A percentile compares a stretch with the other conserved stretches of the same genome.
Evolutionary conservation across 2,113 vertebrate genomes (phyloP).

Genomic region (Sporophila hypoxantha): DNA sequence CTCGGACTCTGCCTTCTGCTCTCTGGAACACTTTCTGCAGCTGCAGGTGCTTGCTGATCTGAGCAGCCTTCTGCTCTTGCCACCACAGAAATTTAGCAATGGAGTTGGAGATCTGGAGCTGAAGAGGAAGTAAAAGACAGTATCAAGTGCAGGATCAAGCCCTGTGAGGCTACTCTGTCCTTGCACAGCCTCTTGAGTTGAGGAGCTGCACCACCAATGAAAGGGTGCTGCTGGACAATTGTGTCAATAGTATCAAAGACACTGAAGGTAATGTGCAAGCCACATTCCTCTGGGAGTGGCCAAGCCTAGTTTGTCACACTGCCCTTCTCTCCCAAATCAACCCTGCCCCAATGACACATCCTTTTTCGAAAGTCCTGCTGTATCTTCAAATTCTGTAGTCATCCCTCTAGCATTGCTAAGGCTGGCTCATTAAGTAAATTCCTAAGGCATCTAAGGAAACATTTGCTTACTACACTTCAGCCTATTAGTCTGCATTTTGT

Average conservation of each 20-base stretch:
- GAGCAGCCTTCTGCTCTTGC: not conserved
- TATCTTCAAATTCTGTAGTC: not conserved
- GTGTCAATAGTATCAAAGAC: conserved; percentile 81
- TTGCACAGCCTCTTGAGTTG: conserved; percentile 87
- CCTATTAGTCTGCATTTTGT: not conserved
- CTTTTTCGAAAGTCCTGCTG: fast-evolving
- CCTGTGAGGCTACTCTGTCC: conserved; percentile 86
- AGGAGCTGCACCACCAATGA: conserved; percentile 88
- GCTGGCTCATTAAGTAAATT: not conserved
- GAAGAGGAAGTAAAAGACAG: conserved; percentile 90
- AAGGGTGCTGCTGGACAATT: conserved; percentile 82
- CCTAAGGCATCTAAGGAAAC: not conserved
- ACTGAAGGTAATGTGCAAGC: conserved; percentile 76
- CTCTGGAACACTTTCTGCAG: fast-evolving
- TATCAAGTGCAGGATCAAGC: conserved; percentile 89
- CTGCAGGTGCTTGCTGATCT: not conserved
- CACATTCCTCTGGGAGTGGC: not conserved
- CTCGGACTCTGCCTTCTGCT: not conserved
- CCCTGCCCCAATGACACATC: not conserved
- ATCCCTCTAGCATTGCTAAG: not conserved
- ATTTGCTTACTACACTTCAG: not conserved
- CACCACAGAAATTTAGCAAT: too few species aligned
- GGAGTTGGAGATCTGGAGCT: conserved; percentile 33
- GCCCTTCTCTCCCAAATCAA: not conserved
- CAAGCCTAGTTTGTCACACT: not conserved